Evolutionary conservation across 2,888 invertebrate genomes (phyloP), one percentile per base, ranked within the genome.

Genomic region (Cheilosia vulpina): DNA sequence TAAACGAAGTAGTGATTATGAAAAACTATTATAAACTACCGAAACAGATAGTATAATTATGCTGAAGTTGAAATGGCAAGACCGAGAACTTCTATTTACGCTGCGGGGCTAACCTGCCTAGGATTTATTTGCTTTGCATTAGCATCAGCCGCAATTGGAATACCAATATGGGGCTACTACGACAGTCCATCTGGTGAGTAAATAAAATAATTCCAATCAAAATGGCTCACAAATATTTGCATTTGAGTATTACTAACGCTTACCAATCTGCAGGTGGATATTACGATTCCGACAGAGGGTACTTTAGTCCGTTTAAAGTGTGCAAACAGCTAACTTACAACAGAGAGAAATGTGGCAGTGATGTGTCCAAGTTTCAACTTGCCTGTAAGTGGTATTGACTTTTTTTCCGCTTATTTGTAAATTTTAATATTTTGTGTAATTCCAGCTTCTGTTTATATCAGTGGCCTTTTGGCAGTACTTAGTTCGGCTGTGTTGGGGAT

Each of bases 161-260:
- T 97, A 89, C 97, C 97, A 60, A 94, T 96, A 89, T 97, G 97
- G 97, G 97, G 97, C 85, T 95, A 96, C 92, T 97, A 96, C 93
- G 94, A 94, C 90, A 91, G 90, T 89, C 90, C 90, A 75, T 88
- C 90, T 90, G 94, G 95, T 94, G 91, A 93, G 93, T 93, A 43
- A 31, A 38, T 58, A 21, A 43, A 47, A 53, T 53, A 41, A 43
- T 47, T 34, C 6, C 34, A 21, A 60, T 52, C 17, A 41, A 38
- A 60, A 75, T 53, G n/a, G 11, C 50, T 2, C 6, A 50, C n/a
- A 62, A 55, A 55, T 62, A 68, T 65, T 34, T 72, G n/a, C 11
- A 38, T 50, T 21, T 13, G 4, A 21, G 4, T 58, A 11, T 13
- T n/a, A 11, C 5, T 15, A 34, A 47, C 31, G 9, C 4, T 45